These are phyloP conservation scores for Melanogrammus aeglefinus DNA, from an alignment of 2,797 vertebrate genomes.

Conservation along the genomic window DNA sequence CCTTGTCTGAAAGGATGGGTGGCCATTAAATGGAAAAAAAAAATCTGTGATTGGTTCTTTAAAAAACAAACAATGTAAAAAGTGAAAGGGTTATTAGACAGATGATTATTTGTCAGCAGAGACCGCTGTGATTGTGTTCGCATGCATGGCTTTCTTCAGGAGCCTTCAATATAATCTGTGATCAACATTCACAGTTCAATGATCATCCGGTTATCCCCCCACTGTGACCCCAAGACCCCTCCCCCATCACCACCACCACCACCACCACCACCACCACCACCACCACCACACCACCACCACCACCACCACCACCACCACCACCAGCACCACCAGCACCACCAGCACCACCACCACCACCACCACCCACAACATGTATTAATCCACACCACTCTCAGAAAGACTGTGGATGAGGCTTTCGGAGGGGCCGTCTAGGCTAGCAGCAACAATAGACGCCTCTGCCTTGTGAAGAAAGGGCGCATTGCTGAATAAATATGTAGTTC, in stretches of 20 bases:
- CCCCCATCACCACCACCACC: too few relatives aligned
- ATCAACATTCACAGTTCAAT: slow-evolving; percentile 47
- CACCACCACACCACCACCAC: too few relatives aligned
- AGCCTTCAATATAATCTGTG: slow-evolving; percentile 44
- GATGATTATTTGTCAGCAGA: neutral
- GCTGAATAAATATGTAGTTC: slow-evolving; percentile 38
- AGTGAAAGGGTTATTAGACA: neutral
- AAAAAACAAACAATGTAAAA: too few relatives aligned
- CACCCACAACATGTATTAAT: neutral
- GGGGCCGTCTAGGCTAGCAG: slow-evolving; percentile 41
- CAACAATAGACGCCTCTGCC: slow-evolving; percentile 55
- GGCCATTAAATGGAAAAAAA: neutral
- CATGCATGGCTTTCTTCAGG: slow-evolving; percentile 11
- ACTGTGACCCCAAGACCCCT: too few relatives aligned
- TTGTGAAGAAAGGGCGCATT: slow-evolving; percentile 38
- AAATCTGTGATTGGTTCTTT: too few relatives aligned
- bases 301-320: too few relatives aligned
- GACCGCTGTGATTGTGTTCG: neutral
- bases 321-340: too few relatives aligned
- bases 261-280: neutral
- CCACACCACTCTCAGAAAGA: slow-evolving; percentile 36
- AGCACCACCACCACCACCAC: too few relatives aligned
- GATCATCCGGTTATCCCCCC: slow-evolving; percentile 47
- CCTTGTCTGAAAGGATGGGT: neutral
- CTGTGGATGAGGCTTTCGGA: slow-evolving; percentile 44